These are phyloP conservation scores for Drosophila quinaria DNA, from an alignment of 2,888 invertebrate genomes.

Conservation along the genomic window DNA sequence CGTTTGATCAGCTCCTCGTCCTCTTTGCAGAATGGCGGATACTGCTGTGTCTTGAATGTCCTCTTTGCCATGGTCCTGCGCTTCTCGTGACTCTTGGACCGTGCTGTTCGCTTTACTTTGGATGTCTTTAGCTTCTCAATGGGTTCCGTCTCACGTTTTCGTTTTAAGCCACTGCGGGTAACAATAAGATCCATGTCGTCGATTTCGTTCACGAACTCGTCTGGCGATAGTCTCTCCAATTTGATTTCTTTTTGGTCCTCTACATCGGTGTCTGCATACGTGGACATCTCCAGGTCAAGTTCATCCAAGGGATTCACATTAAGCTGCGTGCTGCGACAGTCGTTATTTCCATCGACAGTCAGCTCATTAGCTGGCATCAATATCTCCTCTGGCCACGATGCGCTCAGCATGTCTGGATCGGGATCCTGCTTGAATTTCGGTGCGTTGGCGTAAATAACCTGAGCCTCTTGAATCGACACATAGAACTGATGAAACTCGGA, in stretches of 20 bases:
- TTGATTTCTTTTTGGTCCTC: constrained; percentile 48
- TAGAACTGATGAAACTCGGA: constrained; percentile 83
- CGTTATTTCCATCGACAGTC: constrained; percentile 51
- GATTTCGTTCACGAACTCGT: constrained; percentile 43
- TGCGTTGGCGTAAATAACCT: constrained; percentile 64
- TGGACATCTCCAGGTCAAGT: constrained; percentile 58
- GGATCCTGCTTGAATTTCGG: constrained; percentile 69
- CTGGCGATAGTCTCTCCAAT: constrained; percentile 52
- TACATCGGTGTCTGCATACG: constrained; percentile 27
- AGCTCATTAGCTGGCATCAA: constrained; percentile 66
- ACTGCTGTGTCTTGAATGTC: constrained; percentile 65
- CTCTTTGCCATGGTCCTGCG: constrained; percentile 36
- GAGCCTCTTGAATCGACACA: constrained; percentile 81
- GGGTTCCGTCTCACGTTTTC: constrained; percentile 44
- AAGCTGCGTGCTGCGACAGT: constrained; percentile 38
- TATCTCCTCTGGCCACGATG: constrained; percentile 72
- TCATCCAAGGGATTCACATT: constrained; percentile 77
- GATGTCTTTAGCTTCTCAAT: constrained; percentile 29
- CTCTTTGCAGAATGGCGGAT: constrained; percentile 70
- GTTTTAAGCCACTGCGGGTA: constrained; percentile 61
- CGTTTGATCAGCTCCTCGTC: constrained; percentile 83
- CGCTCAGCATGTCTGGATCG: constrained; percentile 48
- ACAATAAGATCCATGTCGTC: constrained; percentile 64
- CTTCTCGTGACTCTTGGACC: constrained; percentile 40
- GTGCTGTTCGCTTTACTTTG: constrained; percentile 36